Evolutionary conservation across 2,888 invertebrate genomes (phyloP), one percentile per base, ranked within the genome.

Genomic region (Orthosia gracilis): DNA sequence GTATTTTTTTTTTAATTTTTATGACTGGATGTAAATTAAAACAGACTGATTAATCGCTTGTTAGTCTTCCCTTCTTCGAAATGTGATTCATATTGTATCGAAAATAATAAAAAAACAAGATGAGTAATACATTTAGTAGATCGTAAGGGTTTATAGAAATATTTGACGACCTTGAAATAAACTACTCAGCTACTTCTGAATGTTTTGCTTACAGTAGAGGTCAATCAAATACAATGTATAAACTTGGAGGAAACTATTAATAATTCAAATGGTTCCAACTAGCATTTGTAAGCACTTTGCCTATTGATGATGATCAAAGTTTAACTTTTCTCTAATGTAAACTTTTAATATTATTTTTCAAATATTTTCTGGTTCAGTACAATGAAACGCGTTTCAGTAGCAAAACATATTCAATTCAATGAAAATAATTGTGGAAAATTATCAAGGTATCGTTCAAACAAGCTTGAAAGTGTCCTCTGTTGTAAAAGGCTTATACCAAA

Each of bases 11-110:
- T 88, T 89, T 91, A 86, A 80, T 83, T 85, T 90, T 87, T 89
- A 88, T 87, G 87, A 88, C 54, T 80, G 85, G 80, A 90, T 91
- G 87, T 85, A 90, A 92, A 92, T 92, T 90, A 86, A 89, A 87
- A 80, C 84, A 80, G 80, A 85, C 87, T 92, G 90, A 93, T 92
- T 91, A 90, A 88, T 87, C 85, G 75, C 90, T 94, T 94, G 92
- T 93, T 87, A 85, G 72, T 78, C 83, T 87, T 87, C 86, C 87
- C 86, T 88, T 88, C 81, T 76, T 49, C 52, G 83, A 84, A 85
- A 73, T 70, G 65, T 82, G 82, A 78, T 62, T 73, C 76, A 82
- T 59, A 52, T 66, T 76, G 49, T 74, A 69, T 70, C 55, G 61
- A 68, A 82, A 71, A 73, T 73, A 21, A 77, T 75, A 79, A 81